Evolutionary conservation across 37 sponge, comb jelly and placozoan species (phyloP).

Genomic region (Amphimedon queenslandica): DNA sequence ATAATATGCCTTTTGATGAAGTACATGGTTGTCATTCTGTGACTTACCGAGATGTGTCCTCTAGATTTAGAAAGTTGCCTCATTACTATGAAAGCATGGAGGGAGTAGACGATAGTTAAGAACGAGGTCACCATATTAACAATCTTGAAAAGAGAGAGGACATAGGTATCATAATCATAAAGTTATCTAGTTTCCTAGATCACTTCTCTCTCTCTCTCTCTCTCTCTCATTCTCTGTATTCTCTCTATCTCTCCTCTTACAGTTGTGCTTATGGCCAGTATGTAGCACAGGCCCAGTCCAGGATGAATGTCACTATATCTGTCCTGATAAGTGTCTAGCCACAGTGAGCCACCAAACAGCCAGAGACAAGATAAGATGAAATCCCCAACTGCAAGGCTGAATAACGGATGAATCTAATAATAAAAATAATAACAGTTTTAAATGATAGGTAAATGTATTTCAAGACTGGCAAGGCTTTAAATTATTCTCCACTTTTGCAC

Average conservation of each 20-base stretch:
- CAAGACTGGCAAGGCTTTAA: too few relatives aligned
- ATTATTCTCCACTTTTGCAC: too few relatives aligned
- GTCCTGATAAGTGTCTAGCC: constrained; percentile 29
- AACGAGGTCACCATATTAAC: constrained; percentile 46
- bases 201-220: too few relatives aligned
- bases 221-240: too few relatives aligned
- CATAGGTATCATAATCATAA: background rate
- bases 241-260: too few relatives aligned
- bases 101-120: constrained; percentile 61
- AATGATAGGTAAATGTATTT: background rate
- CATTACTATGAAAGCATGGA: constrained; percentile 44
- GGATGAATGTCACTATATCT: constrained; percentile 8
- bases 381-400: constrained; percentile 72
- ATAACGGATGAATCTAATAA: constrained; percentile 70
- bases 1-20: too few relatives aligned
- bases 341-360: constrained; percentile 52
- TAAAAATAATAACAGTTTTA: background rate
- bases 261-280: constrained; percentile 49
- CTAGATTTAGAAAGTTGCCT: constrained; percentile 53
- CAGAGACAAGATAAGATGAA: constrained; percentile 63
- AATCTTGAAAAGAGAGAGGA: constrained; percentile 23
- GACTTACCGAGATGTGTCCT: too few relatives aligned
- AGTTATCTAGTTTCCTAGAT: too few relatives aligned
- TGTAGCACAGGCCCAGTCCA: constrained; percentile 58
- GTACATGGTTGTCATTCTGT: too few relatives aligned